Base-by-base conservation (phyloP, 2,797 vertebrate genomes). In the Hafferia zeledoni region DNA sequence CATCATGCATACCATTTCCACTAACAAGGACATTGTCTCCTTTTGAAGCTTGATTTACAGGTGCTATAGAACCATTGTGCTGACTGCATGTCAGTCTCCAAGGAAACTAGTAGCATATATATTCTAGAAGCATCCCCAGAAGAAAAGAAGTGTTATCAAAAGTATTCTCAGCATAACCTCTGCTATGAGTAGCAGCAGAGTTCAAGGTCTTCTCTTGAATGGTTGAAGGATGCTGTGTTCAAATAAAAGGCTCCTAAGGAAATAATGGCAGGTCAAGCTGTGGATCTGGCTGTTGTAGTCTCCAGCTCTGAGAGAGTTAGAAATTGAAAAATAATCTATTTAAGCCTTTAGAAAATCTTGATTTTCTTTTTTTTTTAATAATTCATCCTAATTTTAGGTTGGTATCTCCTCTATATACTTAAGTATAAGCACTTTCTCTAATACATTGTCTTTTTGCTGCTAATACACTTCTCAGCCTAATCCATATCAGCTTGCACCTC, bases 181-280 rank as follows among this genome's bases (percentile, higher is more conserved):
- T 76, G 76, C 91, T 91, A 88, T 56, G 83, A 86, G 90, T 11
- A 90, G 90, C 76, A 94, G 83, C 83, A 91, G 82, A 95, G 96
- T 96, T 97, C 93, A 96, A 90, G 94, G 94, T 96, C 94, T 96
- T 95, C 87, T 87, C 71, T 74, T 88, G 90, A 93, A 95, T 74
- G 74, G 74, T 39, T 95, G 93, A 94, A 93, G 71, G 81, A 96
- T 93, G 85, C 93, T 95, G 91, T 87, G 89, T 83, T 96, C 90
- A 95, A 93, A 96, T 87, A 93, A 95, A 97, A 95, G 39, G 59
- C 71, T 97, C 71, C 71, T 31, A 76, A 87, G 65, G 78, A 96
- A 96, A 90, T 78, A 95, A 96, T 56, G 91, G 71, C 52, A 89
- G 93, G 86, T 92, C 87, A 96, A 94, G 52, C 83, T 92, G 68